Percentiles rank a stretch among this genome's conserved stretches.
These are phyloP conservation scores for Orchestes rusci DNA, from an alignment of 2,888 invertebrate species.

Conservation along the genomic window DNA sequence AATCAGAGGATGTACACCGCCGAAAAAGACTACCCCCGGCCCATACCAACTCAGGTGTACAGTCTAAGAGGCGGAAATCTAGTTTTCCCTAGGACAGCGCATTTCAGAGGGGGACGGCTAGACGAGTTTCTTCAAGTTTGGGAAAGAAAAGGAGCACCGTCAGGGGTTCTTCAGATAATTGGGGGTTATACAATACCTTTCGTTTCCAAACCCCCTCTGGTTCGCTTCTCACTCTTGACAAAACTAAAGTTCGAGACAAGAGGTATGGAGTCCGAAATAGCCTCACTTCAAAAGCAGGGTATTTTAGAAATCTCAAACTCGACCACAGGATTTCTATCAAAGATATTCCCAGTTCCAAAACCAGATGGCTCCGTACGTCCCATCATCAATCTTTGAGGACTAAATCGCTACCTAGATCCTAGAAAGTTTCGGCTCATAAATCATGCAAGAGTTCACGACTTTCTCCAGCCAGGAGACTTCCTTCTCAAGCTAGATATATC, in stretches of 20 bases:
- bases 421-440: conserved; percentile 17
- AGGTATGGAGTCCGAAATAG: conserved; percentile 12
- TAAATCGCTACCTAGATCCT: conserved; percentile 15
- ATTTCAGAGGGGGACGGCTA: too few species aligned
- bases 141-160: too few species aligned
- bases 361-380: conserved; percentile 13
- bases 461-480: too few species aligned
- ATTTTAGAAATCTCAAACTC: conserved; percentile 10
- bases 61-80: too few species aligned
- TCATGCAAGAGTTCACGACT: conserved; percentile 12
- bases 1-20: too few species aligned
- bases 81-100: too few species aligned
- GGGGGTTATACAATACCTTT: background rate
- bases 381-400: conserved; percentile 19
- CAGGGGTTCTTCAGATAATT: background rate
- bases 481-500: conserved; percentile 14
- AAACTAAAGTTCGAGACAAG: conserved; percentile 1
- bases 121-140: too few species aligned
- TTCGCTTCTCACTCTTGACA: background rate
- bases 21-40: too few species aligned
- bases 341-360: conserved; percentile 17
- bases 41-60: too few species aligned
- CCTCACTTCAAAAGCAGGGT: conserved; percentile 8
- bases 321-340: conserved; percentile 14
- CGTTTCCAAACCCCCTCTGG: background rate